phyloP scores from a whole-genome alignment of 2,888 invertebrate species.

The Nemapogon koenigi region DNA sequence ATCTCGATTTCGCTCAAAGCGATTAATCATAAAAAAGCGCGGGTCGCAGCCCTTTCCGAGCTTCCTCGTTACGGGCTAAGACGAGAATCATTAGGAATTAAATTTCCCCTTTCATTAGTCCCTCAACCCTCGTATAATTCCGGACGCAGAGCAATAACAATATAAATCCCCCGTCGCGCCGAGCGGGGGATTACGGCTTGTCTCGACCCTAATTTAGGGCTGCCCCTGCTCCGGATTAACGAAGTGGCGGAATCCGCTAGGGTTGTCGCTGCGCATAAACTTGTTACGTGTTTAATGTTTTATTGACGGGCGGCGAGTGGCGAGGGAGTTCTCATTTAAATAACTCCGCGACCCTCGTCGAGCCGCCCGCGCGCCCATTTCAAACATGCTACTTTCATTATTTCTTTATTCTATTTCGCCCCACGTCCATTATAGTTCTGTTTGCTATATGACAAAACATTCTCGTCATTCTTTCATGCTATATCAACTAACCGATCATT shows the following conservation, averaged over 20 bases:
- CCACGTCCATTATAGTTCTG: too few relatives aligned
- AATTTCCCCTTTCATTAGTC: constrained; percentile 67
- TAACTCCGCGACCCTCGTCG: constrained; percentile 26
- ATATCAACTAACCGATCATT: too few relatives aligned
- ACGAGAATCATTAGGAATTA: constrained; percentile 67
- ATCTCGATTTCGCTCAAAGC: constrained; percentile 43
- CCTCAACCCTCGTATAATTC: constrained; percentile 66
- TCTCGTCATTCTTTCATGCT: too few relatives aligned
- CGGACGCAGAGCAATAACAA: constrained; percentile 66
- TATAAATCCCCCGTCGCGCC: constrained; percentile 66
- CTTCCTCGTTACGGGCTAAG: constrained; percentile 64
- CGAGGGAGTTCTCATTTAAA: constrained; percentile 58
- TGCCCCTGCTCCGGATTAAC: constrained; percentile 64
- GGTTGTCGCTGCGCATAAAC: constrained; percentile 63
- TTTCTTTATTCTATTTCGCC: too few relatives aligned
- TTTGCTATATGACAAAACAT: too few relatives aligned
- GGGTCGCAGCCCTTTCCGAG: constrained; percentile 60
- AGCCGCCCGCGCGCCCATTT: constrained; percentile 27
- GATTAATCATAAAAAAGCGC: constrained; percentile 55
- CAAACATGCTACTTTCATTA: too few relatives aligned
- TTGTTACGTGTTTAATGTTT: constrained; percentile 66
- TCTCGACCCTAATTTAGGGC: constrained; percentile 66
- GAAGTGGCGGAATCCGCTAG: constrained; percentile 65
- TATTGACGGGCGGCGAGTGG: constrained; percentile 63
- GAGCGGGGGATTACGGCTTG: constrained; percentile 65